A percentile compares a stretch with the other conserved stretches of the same genome.
phyloP scores from a whole-genome alignment of 1,140 invertebrate genomes.

The Carposina sasakii region DNA sequence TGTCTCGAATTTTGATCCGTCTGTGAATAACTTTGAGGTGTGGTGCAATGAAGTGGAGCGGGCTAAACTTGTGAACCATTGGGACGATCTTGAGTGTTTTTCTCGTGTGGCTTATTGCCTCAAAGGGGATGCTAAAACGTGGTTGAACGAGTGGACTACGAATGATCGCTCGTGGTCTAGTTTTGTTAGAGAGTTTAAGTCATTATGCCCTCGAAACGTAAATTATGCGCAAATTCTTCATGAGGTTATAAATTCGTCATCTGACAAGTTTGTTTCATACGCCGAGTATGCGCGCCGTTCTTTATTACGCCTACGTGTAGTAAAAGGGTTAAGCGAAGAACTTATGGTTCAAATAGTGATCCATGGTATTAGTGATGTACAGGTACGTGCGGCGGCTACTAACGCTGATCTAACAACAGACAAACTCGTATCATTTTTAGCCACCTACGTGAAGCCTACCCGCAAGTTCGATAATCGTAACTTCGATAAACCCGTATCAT shows the following conservation, averaged over 20 bases:
- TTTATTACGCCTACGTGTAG: conserved; percentile 1
- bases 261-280: conserved; percentile 4
- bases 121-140: conserved; percentile 1
- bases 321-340: conserved; percentile 4
- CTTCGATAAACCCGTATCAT: no score
- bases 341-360: neutral
- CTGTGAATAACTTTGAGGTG: conserved; percentile 1
- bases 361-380: conserved; percentile 2
- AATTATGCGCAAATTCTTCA: conserved; percentile 4
- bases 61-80: neutral
- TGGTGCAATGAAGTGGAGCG: conserved; percentile 9
- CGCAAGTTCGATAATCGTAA: neutral
- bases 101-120: neutral
- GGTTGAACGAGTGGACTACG: conserved; percentile 5
- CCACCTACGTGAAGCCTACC: conserved; percentile 5
- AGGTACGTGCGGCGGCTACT: conserved; percentile 5
- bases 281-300: conserved; percentile 4
- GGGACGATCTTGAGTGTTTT: conserved; percentile 6
- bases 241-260: neutral
- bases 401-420: conserved; percentile 4
- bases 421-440: conserved; percentile 3
- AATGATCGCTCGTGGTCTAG: conserved; percentile 5
- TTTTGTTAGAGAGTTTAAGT: conserved; percentile 5
- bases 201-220: neutral
- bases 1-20: no score